Evolutionary conservation across 2,113 vertebrate genomes (phyloP).

Genomic region (Sylvicapra grimmia): DNA sequence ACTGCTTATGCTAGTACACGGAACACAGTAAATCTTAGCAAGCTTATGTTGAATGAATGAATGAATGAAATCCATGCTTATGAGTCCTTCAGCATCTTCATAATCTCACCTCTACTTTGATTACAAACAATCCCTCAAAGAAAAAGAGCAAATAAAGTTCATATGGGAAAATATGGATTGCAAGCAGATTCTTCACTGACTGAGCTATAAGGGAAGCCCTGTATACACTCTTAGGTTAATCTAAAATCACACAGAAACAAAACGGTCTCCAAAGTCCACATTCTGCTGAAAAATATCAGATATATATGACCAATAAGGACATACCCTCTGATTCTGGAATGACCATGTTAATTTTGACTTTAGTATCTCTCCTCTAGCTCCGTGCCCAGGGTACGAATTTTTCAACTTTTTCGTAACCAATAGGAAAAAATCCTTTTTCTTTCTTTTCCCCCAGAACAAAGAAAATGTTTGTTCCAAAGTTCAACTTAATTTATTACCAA

Average conservation of each 20-base stretch:
- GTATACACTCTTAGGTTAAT: background rate
- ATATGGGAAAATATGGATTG: background rate
- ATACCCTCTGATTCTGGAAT: background rate
- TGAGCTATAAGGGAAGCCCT: background rate
- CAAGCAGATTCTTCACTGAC: background rate
- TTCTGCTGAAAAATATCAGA: background rate
- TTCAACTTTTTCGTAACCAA: background rate
- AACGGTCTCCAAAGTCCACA: background rate
- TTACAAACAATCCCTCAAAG: background rate
- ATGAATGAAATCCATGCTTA: background rate
- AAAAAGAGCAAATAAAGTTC: background rate
- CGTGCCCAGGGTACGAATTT: accelerated
- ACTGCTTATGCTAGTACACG: background rate
- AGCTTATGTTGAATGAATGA: background rate
- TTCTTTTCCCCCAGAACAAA: background rate
- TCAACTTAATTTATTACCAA: background rate
- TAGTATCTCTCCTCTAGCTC: background rate
- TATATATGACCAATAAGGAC: background rate
- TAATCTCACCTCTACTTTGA: background rate
- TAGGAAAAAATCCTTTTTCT: background rate
- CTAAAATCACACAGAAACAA: background rate
- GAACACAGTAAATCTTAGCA: background rate
- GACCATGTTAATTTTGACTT: background rate
- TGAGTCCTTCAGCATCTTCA: background rate
- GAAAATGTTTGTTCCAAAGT: background rate